phyloP scores from a whole-genome alignment of 2,797 vertebrate species.

The Pipistrellus pipistrellus region DNA sequence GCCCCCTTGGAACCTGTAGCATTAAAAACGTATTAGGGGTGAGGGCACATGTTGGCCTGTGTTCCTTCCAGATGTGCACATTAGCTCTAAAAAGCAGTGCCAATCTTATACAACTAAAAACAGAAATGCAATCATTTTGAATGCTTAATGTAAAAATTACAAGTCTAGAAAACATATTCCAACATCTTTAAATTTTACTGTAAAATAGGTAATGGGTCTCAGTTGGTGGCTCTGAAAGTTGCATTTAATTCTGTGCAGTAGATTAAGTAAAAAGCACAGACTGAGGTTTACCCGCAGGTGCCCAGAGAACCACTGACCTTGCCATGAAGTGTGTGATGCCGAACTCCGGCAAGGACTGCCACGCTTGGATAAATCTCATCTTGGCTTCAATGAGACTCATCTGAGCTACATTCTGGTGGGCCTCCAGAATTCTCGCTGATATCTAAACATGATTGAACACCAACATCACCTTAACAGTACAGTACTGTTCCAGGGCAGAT shows the following conservation, averaged over 20 bases:
- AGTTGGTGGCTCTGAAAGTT: not conserved
- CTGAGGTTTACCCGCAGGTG: not conserved
- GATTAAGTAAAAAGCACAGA: not conserved
- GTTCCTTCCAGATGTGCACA: constrained; percentile 4
- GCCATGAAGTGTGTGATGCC: constrained; percentile 99
- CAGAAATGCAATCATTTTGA: constrained; percentile 25
- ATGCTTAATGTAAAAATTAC: constrained; percentile 43
- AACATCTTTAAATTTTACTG: constrained; percentile 5
- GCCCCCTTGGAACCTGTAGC: constrained; percentile 94
- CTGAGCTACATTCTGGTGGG: constrained; percentile 99
- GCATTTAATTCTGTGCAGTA: not conserved
- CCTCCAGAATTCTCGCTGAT: constrained; percentile 97
- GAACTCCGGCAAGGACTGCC: constrained; percentile 98
- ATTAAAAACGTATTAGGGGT: not conserved
- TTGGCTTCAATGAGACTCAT: constrained; percentile 99
- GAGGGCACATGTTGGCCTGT: not conserved
- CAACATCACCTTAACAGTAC: constrained; percentile 60
- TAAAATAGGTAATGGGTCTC: not conserved
- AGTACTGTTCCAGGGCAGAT: not conserved
- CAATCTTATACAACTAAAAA: constrained; percentile 30
- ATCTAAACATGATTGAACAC: constrained; percentile 90
- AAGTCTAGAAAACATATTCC: not conserved
- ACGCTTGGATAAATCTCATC: constrained; percentile 98
- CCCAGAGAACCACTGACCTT: constrained; percentile 89
- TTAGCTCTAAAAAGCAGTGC: not conserved